These are phyloP conservation scores for Diuraphis noxia DNA, from an alignment of 1,140 invertebrate genomes.

Conservation along the genomic window DNA sequence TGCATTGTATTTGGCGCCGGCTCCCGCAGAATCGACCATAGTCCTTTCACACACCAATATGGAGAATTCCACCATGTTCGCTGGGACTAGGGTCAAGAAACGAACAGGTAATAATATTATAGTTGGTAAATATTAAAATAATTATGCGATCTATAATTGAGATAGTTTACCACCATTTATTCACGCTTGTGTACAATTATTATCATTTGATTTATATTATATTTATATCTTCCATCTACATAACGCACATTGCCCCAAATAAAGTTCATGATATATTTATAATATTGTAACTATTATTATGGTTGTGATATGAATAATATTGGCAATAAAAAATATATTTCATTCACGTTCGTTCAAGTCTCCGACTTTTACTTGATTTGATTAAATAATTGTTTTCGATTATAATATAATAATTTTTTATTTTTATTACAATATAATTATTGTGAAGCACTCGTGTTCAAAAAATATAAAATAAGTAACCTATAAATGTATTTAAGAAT, in stretches of 20 bases:
- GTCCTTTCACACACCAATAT: conserved; percentile 29
- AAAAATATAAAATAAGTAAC: neutral
- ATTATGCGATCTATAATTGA: neutral
- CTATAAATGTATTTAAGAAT: neutral
- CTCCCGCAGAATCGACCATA: conserved; percentile 35
- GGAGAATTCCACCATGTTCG: conserved; percentile 31
- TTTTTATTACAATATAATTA: neutral
- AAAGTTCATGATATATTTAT: neutral
- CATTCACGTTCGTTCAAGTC: neutral
- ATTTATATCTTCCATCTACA: neutral
- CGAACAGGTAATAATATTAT: conserved; percentile 41
- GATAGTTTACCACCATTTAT: neutral
- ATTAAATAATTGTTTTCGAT: neutral
- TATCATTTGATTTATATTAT: neutral
- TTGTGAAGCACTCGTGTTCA: neutral
- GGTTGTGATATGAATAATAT: too few relatives aligned
- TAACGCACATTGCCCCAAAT: neutral
- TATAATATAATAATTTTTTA: too few relatives aligned
- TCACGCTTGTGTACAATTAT: neutral
- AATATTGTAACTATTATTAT: neutral
- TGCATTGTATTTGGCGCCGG: neutral
- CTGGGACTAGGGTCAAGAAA: conserved; percentile 42
- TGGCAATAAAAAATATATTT: neutral
- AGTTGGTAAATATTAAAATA: neutral
- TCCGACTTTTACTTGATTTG: neutral